A percentile compares a stretch with the other conserved stretches of the same genome.
phyloP scores from a whole-genome alignment of 2,113 vertebrate species.

The Sorex fumeus region DNA sequence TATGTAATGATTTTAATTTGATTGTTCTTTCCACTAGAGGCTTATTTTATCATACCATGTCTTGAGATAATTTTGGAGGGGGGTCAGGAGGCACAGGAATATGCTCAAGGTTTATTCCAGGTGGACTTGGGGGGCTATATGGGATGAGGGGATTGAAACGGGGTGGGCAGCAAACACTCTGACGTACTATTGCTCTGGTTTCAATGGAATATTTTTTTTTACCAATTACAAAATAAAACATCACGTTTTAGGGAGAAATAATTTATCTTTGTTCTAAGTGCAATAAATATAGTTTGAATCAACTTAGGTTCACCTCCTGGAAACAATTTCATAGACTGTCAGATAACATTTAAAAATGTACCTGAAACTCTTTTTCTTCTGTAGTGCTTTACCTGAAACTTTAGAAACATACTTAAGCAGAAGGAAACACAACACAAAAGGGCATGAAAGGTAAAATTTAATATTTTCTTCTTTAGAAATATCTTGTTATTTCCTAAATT shows the following conservation, averaged over 20 bases:
- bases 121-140: too few relatives aligned
- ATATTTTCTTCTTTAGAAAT: not conserved
- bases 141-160: too few relatives aligned
- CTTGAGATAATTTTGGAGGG: not conserved
- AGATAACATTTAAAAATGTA: not conserved
- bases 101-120: too few relatives aligned
- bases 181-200: too few relatives aligned
- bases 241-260: not conserved
- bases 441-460: not conserved
- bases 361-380: too few relatives aligned
- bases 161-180: too few relatives aligned
- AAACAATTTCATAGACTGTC: not conserved
- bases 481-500: too few relatives aligned
- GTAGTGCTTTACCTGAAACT: not conserved
- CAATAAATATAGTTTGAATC: not conserved
- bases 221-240: not conserved
- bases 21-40: too few relatives aligned
- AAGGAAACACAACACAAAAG: not conserved
- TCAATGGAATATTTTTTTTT: not conserved
- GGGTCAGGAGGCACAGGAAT: too few relatives aligned
- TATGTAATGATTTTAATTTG: too few relatives aligned
- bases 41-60: too few relatives aligned
- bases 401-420: not conserved
- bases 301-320: not conserved
- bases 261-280: not conserved